Evolutionary conservation across 92 coral and sea anemone genomes (phyloP).

Genomic region (Phenganax marumi): DNA sequence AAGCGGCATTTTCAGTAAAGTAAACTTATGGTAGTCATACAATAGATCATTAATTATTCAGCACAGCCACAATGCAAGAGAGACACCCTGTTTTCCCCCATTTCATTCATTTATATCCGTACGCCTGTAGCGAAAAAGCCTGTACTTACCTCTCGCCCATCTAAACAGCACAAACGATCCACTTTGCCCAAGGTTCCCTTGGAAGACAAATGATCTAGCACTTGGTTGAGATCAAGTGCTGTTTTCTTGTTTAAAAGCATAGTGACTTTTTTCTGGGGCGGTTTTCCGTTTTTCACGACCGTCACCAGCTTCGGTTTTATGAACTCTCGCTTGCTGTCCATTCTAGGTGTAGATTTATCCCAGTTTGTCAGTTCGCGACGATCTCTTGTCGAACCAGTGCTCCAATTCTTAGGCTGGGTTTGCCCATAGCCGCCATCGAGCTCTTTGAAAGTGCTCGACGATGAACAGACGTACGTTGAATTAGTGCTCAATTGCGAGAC

Average conservation of each 20-base stretch:
- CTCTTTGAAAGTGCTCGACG: slow-evolving; percentile 59
- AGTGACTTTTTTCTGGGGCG: slow-evolving; percentile 99
- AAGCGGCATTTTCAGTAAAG: slow-evolving; percentile 16
- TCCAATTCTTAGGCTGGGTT: slow-evolving; percentile 29
- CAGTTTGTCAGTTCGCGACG: slow-evolving; percentile 37
- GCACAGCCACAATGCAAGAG: slow-evolving; percentile 8
- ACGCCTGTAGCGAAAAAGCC: not conserved
- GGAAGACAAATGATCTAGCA: slow-evolving; percentile 89
- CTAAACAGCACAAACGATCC: slow-evolving; percentile 84
- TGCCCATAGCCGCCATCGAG: slow-evolving; percentile 86
- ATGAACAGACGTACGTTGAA: slow-evolving; percentile 83
- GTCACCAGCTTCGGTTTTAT: slow-evolving; percentile 95
- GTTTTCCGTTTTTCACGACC: slow-evolving; percentile 89
- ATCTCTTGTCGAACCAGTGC: slow-evolving; percentile 22
- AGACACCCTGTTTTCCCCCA: slow-evolving; percentile 16
- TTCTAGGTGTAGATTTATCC: slow-evolving; percentile 29
- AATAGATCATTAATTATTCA: slow-evolving; percentile 20
- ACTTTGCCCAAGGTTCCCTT: slow-evolving; percentile 96
- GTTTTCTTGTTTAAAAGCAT: slow-evolving; percentile 92
- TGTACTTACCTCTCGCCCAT: slow-evolving; percentile 72
- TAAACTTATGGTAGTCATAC: slow-evolving; percentile 22
- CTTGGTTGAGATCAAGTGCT: slow-evolving; percentile 85
- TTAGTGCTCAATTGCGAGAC: slow-evolving; percentile 83
- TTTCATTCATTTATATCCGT: too few relatives aligned
- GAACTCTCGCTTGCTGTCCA: slow-evolving; percentile 71